Base-by-base conservation (phyloP, 37 sponge, comb jelly and placozoan genomes). In the Halichondria panicea region DNA sequence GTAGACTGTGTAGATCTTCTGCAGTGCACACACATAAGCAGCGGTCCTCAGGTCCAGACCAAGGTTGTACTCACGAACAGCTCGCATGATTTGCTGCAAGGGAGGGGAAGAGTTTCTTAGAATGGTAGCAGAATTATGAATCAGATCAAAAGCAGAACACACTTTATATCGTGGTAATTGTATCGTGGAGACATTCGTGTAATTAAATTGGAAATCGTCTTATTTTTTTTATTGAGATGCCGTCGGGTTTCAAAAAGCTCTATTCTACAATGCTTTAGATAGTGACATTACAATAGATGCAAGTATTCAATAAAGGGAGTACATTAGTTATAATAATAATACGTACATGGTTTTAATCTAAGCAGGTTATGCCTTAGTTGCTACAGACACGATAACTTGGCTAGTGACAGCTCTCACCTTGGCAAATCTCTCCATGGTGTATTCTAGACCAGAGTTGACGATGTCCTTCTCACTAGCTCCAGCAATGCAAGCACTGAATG, bases 391-490 rank as follows among this genome's bases (percentile, higher is more conserved):
- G n/a, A n/a, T n/a, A n/a, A n/a, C n/a, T n/a, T n/a, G n/a, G n/a
- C n/a, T n/a, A n/a, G n/a, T n/a, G n/a, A 32, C 64, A 77, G 34
- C 43, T 48, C 75, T 57, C 35, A 89, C 90, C 73, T 77, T 87
- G 45, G 96, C 95, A 44, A 96, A 95, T 71, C 99, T 78, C 57
- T 93, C 94, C 99, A 98, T 98, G 22, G 99, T 98, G 83, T 87
- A 98, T 50, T 89, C 91, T 61, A 98, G 85, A 1, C 96, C 99
- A 19, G 96, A 95, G 86, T 98, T 81, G 52, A 98, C 99, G 45
- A 98, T 98, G 73, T 98, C 99, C 79, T 92, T 98, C 72, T 98
- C 99, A 73, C 88, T 82, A 24, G 99, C 99, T 25, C 96, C 94
- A 35, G 90, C 93, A 68, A 97, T 97, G n/a, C 90, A 70, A 34